Percentiles rank a stretch among this genome's conserved stretches.
These are phyloP conservation scores for Fistularia tabacaria DNA, from an alignment of 2,797 vertebrate species.

Conservation along the genomic window DNA sequence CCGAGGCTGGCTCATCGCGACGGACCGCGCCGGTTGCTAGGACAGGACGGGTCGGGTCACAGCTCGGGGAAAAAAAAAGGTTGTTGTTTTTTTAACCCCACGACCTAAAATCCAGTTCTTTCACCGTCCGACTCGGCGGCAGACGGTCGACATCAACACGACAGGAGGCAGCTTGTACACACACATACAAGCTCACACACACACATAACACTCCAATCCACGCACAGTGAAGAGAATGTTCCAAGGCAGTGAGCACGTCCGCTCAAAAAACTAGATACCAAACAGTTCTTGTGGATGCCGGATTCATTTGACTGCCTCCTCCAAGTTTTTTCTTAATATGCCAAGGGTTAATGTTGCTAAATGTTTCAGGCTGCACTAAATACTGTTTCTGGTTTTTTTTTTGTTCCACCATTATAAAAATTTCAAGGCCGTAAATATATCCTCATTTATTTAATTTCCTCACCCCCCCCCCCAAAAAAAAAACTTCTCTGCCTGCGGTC, in stretches of 20 bases:
- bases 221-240: constrained; percentile 72
- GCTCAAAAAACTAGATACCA: constrained; percentile 77
- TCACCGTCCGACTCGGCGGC: constrained; percentile 54
- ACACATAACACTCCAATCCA: constrained; percentile 50
- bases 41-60: constrained; percentile 41
- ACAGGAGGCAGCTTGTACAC: constrained; percentile 63
- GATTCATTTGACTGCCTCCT: not conserved
- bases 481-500: too few relatives aligned
- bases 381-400: too few relatives aligned
- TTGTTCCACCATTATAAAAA: not conserved
- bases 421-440: too few relatives aligned
- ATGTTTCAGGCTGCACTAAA: too few relatives aligned
- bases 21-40: constrained; percentile 52
- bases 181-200: constrained; percentile 37
- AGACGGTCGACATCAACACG: constrained; percentile 71
- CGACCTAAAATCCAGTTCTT: constrained; percentile 27
- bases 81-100: constrained; percentile 8
- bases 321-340: too few relatives aligned
- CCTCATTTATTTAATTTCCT: too few relatives aligned
- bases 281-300: constrained; percentile 13
- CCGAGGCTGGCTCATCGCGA: constrained; percentile 73
- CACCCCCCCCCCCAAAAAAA: too few relatives aligned
- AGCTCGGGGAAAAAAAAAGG: constrained; percentile 10
- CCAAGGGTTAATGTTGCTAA: too few relatives aligned
- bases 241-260: constrained; percentile 80